phyloP scores from a whole-genome alignment of 2,113 vertebrate genomes.

The Gadus chalcogrammus region DNA sequence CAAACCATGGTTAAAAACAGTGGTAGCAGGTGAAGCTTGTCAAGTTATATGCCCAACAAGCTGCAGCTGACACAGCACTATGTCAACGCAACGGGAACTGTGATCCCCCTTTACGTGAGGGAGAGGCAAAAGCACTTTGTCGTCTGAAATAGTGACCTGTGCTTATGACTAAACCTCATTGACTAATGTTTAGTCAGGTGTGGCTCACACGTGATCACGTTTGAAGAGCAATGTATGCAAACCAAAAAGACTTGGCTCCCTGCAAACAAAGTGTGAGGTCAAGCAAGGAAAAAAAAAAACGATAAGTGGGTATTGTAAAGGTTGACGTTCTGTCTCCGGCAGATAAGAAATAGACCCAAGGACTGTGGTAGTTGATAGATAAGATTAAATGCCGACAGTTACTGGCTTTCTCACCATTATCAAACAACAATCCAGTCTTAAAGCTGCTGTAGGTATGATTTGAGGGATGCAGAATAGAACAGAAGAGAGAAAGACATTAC shows the following conservation, averaged over 20 bases:
- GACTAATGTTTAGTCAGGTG: background rate
- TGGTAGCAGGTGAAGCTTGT: too few relatives aligned
- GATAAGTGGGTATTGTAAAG: constrained; percentile 23
- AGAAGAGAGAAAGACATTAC: constrained; percentile 20
- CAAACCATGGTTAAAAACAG: too few relatives aligned
- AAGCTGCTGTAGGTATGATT: constrained; percentile 35
- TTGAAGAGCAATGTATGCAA: constrained; percentile 45
- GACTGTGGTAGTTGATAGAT: constrained; percentile 24
- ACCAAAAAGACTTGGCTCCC: constrained; percentile 12
- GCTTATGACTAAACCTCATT: too few relatives aligned
- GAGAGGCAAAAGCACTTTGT: too few relatives aligned
- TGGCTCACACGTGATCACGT: constrained; percentile 48
- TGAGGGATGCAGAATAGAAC: constrained; percentile 26
- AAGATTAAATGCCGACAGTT: constrained; percentile 21
- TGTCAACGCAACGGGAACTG: too few relatives aligned
- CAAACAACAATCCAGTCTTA: constrained; percentile 22
- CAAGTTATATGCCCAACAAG: too few relatives aligned
- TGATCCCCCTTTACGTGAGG: too few relatives aligned
- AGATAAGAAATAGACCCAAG: constrained; percentile 34
- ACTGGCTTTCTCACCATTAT: constrained; percentile 38
- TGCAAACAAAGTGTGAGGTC: too few relatives aligned
- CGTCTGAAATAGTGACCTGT: too few relatives aligned
- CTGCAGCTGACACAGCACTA: too few relatives aligned
- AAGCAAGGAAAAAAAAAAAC: background rate
- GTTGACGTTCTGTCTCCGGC: constrained; percentile 9